A percentile compares a stretch with the other conserved stretches of the same genome.
These are phyloP conservation scores for Lithophane socia DNA, from an alignment of 2,888 invertebrate species.

Conservation along the genomic window DNA sequence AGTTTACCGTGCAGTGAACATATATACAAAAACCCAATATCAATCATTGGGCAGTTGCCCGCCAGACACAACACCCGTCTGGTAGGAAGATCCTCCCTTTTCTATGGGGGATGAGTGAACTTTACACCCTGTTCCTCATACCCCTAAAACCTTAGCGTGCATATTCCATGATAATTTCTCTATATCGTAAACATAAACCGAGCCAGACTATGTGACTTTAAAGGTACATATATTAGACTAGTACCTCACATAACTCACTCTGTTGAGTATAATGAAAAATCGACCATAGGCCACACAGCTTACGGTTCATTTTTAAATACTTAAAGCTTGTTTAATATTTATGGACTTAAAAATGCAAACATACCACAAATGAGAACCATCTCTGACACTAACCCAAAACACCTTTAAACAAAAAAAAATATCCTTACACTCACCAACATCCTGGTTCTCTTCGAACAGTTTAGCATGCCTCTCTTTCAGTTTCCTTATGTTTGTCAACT, in stretches of 20 bases:
- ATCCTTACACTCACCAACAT: constrained; percentile 89
- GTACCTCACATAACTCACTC: no score
- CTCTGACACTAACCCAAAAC: constrained; percentile 10
- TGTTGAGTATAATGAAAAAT: neutral
- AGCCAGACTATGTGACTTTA: neutral
- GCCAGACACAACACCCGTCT: no score
- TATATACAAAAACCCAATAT: no score
- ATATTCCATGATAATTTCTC: neutral
- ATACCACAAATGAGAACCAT: constrained; percentile 7
- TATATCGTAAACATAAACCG: neutral
- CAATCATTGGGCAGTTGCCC: no score
- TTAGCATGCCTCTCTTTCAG: constrained; percentile 92
- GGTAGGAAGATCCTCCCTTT: no score
- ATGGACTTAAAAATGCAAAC: neutral
- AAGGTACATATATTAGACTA: neutral
- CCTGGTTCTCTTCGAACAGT: constrained; percentile 93
- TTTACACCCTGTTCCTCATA: no score
- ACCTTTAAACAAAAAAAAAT: constrained; percentile 42
- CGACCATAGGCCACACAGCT: neutral
- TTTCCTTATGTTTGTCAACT: constrained; percentile 91
- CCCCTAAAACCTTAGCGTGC: no score
- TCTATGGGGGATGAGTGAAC: no score
- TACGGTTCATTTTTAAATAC: constrained; percentile 10
- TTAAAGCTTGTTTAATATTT: neutral
- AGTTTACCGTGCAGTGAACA: no score